A percentile compares a stretch with the other conserved stretches of the same genome.
phyloP scores from a whole-genome alignment of 2,113 vertebrate species.

The Rhinogobius similis region DNA sequence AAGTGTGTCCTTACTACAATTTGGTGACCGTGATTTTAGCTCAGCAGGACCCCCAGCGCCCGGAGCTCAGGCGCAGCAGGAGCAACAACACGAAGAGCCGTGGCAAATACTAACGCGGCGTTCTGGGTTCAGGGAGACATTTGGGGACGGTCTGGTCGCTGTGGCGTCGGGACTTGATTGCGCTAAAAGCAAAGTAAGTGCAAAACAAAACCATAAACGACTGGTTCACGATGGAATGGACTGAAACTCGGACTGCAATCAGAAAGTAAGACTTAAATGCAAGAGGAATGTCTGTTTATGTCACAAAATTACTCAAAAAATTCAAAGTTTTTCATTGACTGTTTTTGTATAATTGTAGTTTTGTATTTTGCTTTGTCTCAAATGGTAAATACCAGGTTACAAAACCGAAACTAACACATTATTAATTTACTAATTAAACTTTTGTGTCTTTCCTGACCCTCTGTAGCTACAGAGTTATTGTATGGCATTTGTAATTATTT shows the following conservation, averaged over 20 bases:
- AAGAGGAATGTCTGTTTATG: too few relatives aligned
- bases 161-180: background rate
- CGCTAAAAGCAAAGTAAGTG: background rate
- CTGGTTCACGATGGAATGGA: background rate
- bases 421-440: too few relatives aligned
- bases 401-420: too few relatives aligned
- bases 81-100: conserved; percentile 7
- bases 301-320: too few relatives aligned
- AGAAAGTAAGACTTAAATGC: background rate
- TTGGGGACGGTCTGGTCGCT: background rate
- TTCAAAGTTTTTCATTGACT: too few relatives aligned
- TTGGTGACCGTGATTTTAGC: conserved; percentile 14
- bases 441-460: too few relatives aligned
- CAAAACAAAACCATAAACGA: background rate
- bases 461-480: too few relatives aligned
- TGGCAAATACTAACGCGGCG: conserved; percentile 20
- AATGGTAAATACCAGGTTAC: too few relatives aligned
- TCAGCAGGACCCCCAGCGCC: conserved; percentile 3
- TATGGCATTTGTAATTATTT: too few relatives aligned
- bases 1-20: background rate
- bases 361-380: too few relatives aligned
- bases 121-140: background rate
- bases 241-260: background rate
- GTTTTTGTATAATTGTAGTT: too few relatives aligned
- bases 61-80: conserved; percentile 30